Evolutionary conservation across 1,140 invertebrate species (phyloP), one percentile per base, ranked within the genome.

Genomic region (Stratiolaelaps scimitus): DNA sequence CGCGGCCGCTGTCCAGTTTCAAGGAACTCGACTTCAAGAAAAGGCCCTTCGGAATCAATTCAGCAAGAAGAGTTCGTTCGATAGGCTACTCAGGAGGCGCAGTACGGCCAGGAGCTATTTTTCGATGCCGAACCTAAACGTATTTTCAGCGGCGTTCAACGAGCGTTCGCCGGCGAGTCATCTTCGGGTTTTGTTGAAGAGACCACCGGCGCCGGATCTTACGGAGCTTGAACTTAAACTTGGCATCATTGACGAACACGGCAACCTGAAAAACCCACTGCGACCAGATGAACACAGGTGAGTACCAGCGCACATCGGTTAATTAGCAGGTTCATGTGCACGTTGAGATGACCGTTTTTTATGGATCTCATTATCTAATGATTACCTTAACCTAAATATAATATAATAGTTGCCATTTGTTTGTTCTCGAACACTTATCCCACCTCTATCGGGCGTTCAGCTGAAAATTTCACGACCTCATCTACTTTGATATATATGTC

Each of bases 21-120:
- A 60, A 60, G 53, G 53, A 34, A 60, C 53, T 26, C 53, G 53
- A 23, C 53, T 60, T 60, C 53, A 60, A 26, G 53, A 60, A 60
- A 60, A 60, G 26, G 53, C 53, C 34, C 53, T 60, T 60, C 53
- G 53, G 26, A 60, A 60, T 23, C 53, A 26, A 23, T 60, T 60
- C 53, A 29, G 17, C 23, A 60, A 60, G 53, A 60, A 60, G 26
- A 60, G 53, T 60, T 60, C 53, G 34, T 60, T 60, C 53, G 53
- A 60, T 34, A 60, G 26, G 34, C 23, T 60, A 4, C 53, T 60
- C 23, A 15, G 53, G 10, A 60, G 34, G 23, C 53, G 53, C 53
- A 60, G 26, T 23, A 26, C 26, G 23, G 53, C 53, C 15, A 60
- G 53, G 26, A 34, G 53, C 23, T 60, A 60, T 34, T 60, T 26